Evolutionary conservation across 2,113 vertebrate genomes (phyloP).

Genomic region (Phalacrocorax aristotelis): DNA sequence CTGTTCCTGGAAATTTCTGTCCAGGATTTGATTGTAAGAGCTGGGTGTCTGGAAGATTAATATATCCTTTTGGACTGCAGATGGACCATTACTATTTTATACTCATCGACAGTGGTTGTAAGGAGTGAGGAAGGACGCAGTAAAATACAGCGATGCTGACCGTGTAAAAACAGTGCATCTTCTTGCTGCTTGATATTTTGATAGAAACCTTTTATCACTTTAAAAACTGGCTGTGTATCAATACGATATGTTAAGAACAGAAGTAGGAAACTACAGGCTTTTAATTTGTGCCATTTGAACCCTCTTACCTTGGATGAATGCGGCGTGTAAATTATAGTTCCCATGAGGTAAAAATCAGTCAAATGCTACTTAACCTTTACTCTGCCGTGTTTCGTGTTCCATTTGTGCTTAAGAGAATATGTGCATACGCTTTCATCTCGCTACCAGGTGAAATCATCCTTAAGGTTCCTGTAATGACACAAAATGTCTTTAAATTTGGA

Average conservation of each 20-base stretch:
- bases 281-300: slow-evolving; percentile 68
- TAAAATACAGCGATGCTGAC: slow-evolving; percentile 57
- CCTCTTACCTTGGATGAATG: slow-evolving; percentile 60
- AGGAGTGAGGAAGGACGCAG: slow-evolving; percentile 27
- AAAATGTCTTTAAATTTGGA: not conserved
- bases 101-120: not conserved
- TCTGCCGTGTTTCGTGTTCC: slow-evolving; percentile 38
- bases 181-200: slow-evolving; percentile 53
- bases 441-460: not conserved
- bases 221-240: slow-evolving; percentile 53
- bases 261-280: slow-evolving; percentile 56
- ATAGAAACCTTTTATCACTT: slow-evolving; percentile 61
- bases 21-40: slow-evolving; percentile 37
- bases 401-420: slow-evolving; percentile 43
- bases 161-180: slow-evolving; percentile 31
- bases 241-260: slow-evolving; percentile 48
- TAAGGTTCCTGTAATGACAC: not conserved
- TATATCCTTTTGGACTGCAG: slow-evolving; percentile 24
- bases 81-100: slow-evolving; percentile 6
- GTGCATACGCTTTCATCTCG: not conserved
- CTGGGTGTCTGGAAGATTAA: slow-evolving; percentile 36
- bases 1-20: slow-evolving; percentile 55
- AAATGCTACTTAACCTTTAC: slow-evolving; percentile 60
- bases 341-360: slow-evolving; percentile 61
- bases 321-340: slow-evolving; percentile 45